Conservation (phyloP, 1,140 invertebrate species). For the Papilio polytes region DNA sequence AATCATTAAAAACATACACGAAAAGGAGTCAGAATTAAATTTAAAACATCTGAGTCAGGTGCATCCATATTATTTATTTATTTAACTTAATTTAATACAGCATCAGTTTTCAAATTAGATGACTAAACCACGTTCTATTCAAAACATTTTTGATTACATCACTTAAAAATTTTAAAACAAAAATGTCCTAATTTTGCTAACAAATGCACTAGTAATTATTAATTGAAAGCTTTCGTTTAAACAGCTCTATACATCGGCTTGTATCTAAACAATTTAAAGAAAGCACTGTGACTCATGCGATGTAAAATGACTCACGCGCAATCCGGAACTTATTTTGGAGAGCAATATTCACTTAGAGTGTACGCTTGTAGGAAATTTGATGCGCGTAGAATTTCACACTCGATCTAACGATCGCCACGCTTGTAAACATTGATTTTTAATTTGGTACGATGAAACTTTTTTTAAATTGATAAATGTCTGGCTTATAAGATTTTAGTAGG, state of each 20-base stretch:
- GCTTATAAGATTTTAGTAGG: neutral
- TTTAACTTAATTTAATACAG: neutral
- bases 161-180: neutral
- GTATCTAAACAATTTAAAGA: conserved; percentile 32
- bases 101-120: neutral
- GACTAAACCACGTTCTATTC: neutral
- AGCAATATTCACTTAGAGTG: conserved; percentile 27
- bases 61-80: neutral
- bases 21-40: neutral
- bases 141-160: neutral
- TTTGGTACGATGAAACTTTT: neutral
- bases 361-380: conserved; percentile 30
- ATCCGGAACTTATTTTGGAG: conserved; percentile 38
- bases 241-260: neutral
- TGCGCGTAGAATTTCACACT: conserved; percentile 32
- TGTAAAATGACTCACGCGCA: conserved; percentile 33
- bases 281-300: conserved; percentile 27
- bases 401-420: neutral
- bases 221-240: neutral
- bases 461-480: neutral
- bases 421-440: conserved; percentile 23
- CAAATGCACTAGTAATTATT: neutral
- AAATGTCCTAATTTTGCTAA: neutral
- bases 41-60: neutral
- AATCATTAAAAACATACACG: neutral